Evolutionary conservation across 2,888 invertebrate species (phyloP).

Genomic region (Epinotia ramella): DNA sequence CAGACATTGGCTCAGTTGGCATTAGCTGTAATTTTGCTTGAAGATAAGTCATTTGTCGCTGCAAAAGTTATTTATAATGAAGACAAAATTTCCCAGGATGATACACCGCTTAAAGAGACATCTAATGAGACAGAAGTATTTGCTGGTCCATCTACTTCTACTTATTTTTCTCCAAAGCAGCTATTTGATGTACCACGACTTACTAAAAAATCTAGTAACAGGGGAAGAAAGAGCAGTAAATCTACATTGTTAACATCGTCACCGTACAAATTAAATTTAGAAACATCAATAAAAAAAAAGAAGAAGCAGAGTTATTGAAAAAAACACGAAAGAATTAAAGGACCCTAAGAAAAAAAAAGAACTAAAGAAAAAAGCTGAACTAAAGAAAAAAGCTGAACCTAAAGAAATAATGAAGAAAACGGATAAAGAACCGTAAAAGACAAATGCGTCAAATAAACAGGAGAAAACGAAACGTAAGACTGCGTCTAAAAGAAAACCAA

Average conservation of each 20-base stretch:
- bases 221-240: slow-evolving; percentile 6
- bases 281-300: neutral
- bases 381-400: neutral
- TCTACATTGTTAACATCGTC: neutral
- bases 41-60: slow-evolving; percentile 1
- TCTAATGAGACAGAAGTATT: neutral
- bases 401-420: neutral
- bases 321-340: neutral
- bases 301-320: neutral
- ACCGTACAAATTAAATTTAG: neutral
- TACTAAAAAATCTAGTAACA: slow-evolving; percentile 4
- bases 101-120: neutral
- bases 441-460: neutral
- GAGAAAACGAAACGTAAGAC: neutral
- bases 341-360: neutral
- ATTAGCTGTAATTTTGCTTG: too few relatives aligned
- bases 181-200: neutral
- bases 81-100: neutral
- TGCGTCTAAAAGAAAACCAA: neutral
- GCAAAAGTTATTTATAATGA: neutral
- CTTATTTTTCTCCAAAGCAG: slow-evolving; percentile 6
- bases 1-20: too few relatives aligned
- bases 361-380: neutral
- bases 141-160: slow-evolving; percentile 9
- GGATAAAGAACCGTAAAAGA: neutral